phyloP scores from a whole-genome alignment of 1,140 invertebrate genomes.

The Goniozus legneri region DNA sequence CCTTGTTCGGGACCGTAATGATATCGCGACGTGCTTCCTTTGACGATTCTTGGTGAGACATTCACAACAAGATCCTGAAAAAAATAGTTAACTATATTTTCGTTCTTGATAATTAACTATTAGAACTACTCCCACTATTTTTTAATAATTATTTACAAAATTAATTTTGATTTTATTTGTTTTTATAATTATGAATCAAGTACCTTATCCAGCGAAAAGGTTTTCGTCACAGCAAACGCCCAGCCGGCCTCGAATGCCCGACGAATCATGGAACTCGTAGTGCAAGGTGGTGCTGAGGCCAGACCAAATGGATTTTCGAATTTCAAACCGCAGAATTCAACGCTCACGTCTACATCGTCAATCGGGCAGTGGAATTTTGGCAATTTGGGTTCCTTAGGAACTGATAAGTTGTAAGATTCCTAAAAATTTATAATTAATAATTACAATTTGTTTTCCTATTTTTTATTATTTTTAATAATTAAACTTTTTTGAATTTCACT shows the following conservation, averaged over 20 bases:
- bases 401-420: constrained; percentile 58
- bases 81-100: too few relatives aligned
- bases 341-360: constrained; percentile 88
- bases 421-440: constrained; percentile 25
- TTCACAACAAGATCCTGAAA: constrained; percentile 89
- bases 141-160: not conserved
- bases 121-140: not conserved
- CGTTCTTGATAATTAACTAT: not conserved
- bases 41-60: constrained; percentile 92
- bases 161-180: not conserved
- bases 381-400: constrained; percentile 67
- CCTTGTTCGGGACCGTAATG: constrained; percentile 91
- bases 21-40: constrained; percentile 89
- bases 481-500: constrained; percentile 7
- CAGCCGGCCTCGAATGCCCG: constrained; percentile 93
- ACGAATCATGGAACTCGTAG: constrained; percentile 91
- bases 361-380: constrained; percentile 92
- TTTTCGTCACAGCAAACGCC: constrained; percentile 96
- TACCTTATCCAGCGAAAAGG: constrained; percentile 91
- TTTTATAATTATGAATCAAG: not conserved
- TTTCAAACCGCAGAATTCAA: constrained; percentile 87
- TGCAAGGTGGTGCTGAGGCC: constrained; percentile 95
- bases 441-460: not conserved
- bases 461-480: not conserved
- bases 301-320: constrained; percentile 97